A percentile compares a stretch with the other conserved stretches of the same genome.
Conservation (phyloP, 2,113 vertebrate genomes). For the Pavo muticus region DNA sequence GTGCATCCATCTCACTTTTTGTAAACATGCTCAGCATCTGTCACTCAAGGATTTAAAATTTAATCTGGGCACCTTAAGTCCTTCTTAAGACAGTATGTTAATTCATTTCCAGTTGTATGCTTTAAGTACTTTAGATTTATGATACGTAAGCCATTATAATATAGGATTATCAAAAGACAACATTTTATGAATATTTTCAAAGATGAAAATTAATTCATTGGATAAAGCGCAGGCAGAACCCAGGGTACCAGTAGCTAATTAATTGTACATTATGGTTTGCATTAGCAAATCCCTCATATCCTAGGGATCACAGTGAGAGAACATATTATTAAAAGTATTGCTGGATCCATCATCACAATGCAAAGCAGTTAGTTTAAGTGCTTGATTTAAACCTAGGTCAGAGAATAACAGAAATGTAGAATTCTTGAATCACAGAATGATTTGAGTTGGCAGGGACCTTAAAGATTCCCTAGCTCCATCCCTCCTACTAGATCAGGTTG, state of each 20-base stretch:
- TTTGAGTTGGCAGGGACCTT: not conserved
- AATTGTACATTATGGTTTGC: not conserved
- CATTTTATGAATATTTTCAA: not conserved
- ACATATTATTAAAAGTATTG: not conserved
- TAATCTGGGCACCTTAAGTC: not conserved
- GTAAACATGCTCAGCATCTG: not conserved
- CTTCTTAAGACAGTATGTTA: not conserved
- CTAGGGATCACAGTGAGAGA: rapidly evolving
- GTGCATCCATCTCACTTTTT: not conserved
- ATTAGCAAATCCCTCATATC: conserved; percentile 4
- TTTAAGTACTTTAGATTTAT: not conserved
- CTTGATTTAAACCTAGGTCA: conserved; percentile 5
- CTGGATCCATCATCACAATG: not conserved
- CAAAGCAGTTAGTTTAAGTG: not conserved
- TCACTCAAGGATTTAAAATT: not conserved
- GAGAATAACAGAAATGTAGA: not conserved
- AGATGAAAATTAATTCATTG: conserved; percentile 3
- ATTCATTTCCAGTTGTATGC: not conserved
- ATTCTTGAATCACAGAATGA: not conserved
- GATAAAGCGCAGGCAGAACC: not conserved
- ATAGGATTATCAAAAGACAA: not conserved
- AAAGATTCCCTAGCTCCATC: not conserved
- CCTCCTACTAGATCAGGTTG: not conserved
- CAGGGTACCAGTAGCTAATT: not conserved
- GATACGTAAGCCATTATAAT: not conserved